Conservation (phyloP, 2,797 vertebrate genomes). For the Petrocephalus schoutedeni region DNA sequence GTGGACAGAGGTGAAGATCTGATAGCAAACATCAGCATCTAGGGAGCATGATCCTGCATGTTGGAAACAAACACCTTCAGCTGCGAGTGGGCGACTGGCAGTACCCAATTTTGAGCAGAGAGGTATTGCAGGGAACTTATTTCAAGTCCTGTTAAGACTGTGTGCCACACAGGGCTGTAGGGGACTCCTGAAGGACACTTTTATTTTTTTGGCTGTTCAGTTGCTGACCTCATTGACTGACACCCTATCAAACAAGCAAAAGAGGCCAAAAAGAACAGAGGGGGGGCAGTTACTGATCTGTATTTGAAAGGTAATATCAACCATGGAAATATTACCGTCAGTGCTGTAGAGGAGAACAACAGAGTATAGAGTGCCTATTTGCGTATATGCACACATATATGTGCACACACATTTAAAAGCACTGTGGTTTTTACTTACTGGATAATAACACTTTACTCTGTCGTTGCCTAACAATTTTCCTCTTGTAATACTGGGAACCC, state of each 20-base stretch:
- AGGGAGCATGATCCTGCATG: neutral
- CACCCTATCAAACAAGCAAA: neutral
- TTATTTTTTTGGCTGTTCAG: neutral
- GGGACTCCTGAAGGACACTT: neutral
- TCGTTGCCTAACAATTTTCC: neutral
- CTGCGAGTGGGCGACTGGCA: neutral
- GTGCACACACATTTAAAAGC: neutral
- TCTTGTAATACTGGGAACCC: neutral
- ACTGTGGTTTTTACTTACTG: neutral
- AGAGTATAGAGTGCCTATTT: neutral
- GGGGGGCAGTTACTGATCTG: neutral
- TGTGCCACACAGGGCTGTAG: neutral
- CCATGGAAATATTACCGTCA: neutral
- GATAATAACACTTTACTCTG: neutral
- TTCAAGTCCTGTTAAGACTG: slow-evolving; percentile 11
- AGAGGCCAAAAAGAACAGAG: neutral
- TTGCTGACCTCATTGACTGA: neutral
- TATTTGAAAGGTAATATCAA: neutral
- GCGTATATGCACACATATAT: neutral
- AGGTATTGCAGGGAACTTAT: neutral
- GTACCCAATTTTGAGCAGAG: neutral
- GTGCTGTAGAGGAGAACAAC: neutral
- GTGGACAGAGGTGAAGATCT: neutral
- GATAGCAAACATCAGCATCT: neutral
- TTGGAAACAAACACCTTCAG: neutral